A percentile compares a stretch with the other conserved stretches of the same genome.
These are phyloP conservation scores for Rhea americana DNA, from an alignment of 2,113 vertebrate species.

Conservation along the genomic window DNA sequence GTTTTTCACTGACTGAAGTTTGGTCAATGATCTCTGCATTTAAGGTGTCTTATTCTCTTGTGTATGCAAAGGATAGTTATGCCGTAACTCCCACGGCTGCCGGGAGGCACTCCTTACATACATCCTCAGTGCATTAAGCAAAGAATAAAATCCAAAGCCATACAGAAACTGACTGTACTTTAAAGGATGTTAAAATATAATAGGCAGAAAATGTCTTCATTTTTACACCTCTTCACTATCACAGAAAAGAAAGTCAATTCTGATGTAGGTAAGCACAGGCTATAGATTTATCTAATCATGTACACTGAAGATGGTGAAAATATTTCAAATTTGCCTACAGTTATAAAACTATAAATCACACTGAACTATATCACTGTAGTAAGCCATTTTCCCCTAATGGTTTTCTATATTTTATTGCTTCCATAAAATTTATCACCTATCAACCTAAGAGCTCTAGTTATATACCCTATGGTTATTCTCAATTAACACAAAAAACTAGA, in stretches of 20 bases:
- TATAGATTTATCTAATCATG: constrained; percentile 37
- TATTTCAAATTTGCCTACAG: constrained; percentile 52
- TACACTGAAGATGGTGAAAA: constrained; percentile 34
- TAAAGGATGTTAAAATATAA: background rate
- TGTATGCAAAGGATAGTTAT: background rate
- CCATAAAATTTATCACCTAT: constrained; percentile 48
- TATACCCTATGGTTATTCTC: background rate
- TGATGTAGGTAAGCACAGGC: constrained; percentile 19
- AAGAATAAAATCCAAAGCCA: background rate
- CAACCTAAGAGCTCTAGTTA: constrained; percentile 9
- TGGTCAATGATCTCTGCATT: background rate
- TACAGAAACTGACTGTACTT: background rate
- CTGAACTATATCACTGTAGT: constrained; percentile 1
- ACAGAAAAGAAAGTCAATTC: background rate
- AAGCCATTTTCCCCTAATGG: background rate
- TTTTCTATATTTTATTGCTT: constrained; percentile 38
- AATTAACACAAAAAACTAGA: constrained; percentile 3
- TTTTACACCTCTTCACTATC: constrained; percentile 7
- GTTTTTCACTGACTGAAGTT: background rate
- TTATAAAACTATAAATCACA: constrained; percentile 58
- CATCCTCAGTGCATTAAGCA: background rate
- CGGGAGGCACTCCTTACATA: background rate
- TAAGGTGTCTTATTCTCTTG: background rate
- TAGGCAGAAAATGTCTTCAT: constrained; percentile 3
- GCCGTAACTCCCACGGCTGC: background rate